phyloP scores from a whole-genome alignment of 2,113 vertebrate species.

The Pipra filicauda region DNA sequence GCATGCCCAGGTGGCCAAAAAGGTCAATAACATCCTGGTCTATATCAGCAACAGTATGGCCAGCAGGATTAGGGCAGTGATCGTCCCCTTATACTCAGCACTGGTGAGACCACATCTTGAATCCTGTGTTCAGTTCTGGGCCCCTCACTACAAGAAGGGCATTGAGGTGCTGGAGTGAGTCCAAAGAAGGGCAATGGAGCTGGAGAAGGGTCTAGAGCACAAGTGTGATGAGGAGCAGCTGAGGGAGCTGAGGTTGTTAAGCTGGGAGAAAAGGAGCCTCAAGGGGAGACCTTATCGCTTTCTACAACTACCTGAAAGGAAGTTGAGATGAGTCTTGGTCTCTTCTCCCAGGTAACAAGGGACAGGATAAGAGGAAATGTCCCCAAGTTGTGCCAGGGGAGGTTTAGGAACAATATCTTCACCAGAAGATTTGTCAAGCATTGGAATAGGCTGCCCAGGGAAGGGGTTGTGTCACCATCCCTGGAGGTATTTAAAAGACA shows the following conservation, averaged over 20 bases:
- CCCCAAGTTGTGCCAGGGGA: neutral
- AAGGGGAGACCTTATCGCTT: too few species aligned
- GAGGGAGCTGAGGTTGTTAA: neutral
- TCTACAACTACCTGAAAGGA: neutral
- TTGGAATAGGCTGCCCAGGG: neutral
- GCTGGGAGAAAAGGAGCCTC: neutral
- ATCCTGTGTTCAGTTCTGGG: neutral
- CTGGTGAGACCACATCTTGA: neutral
- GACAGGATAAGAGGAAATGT: neutral
- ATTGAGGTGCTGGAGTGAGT: neutral
- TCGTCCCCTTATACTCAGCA: accelerated
- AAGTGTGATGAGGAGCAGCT: neutral
- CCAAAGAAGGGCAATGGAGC: neutral
- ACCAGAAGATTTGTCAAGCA: neutral
- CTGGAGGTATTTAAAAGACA: accelerated
- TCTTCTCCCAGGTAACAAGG: neutral
- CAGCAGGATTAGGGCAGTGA: neutral
- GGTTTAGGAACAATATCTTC: neutral
- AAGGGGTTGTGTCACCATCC: neutral
- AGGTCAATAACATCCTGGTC: neutral
- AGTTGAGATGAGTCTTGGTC: neutral
- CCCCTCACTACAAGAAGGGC: neutral
- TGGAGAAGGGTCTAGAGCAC: neutral
- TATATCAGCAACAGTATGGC: neutral
- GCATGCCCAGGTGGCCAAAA: neutral